A percentile compares a stretch with the other conserved stretches of the same genome.
phyloP scores from a whole-genome alignment of 2,113 vertebrate species.

The Lycaon pictus region DNA sequence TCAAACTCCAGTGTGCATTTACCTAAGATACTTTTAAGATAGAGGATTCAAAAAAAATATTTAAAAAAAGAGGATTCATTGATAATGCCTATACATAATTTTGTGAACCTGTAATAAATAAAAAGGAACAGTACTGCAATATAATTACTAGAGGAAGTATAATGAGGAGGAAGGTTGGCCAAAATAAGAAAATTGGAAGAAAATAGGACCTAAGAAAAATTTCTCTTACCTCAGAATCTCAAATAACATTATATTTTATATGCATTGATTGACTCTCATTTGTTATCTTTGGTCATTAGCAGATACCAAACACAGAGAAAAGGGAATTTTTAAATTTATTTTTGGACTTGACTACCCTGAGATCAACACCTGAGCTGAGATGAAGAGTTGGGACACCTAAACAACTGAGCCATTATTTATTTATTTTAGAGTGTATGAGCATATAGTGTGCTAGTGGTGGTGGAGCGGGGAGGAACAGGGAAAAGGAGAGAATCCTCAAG shows the following conservation, averaged over 20 bases:
- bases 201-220: background rate
- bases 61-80: background rate
- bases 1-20: background rate
- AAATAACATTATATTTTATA: background rate
- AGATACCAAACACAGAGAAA: background rate
- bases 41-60: background rate
- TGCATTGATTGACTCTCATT: background rate
- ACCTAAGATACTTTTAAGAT: background rate
- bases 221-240: slow-evolving; percentile 22
- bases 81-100: background rate
- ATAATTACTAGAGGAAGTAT: background rate
- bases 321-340: background rate
- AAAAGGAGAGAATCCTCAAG: background rate
- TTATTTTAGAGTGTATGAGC: background rate
- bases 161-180: background rate
- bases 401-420: background rate
- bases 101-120: slow-evolving; percentile 42
- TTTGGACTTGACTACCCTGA: background rate
- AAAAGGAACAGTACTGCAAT: background rate
- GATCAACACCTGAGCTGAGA: background rate
- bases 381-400: background rate
- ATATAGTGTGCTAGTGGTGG: background rate
- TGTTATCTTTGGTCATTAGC: background rate
- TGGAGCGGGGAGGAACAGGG: background rate
- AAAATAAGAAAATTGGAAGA: slow-evolving; percentile 15